phyloP scores from a whole-genome alignment of 2,113 vertebrate genomes.

The Mirza zaza region DNA sequence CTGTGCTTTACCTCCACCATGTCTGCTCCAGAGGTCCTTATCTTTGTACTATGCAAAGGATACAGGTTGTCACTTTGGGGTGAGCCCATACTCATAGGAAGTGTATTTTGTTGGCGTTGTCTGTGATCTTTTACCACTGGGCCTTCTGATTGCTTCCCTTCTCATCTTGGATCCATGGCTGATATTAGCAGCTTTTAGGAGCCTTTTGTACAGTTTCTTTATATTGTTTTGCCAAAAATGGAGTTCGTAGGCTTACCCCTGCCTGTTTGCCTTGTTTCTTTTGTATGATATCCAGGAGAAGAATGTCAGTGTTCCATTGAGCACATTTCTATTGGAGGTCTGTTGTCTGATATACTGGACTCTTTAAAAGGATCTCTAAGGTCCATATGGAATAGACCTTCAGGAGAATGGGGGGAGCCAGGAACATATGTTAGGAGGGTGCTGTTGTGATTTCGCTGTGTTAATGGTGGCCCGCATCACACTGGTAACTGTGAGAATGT shows the following conservation, averaged over 20 bases:
- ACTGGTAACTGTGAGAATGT: not conserved
- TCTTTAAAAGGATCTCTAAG: not conserved
- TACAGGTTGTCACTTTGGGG: not conserved
- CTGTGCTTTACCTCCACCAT: not conserved
- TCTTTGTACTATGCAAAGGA: not conserved
- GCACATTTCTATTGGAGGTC: not conserved
- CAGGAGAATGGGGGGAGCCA: not conserved
- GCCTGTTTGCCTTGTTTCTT: not conserved
- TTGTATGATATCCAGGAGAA: not conserved
- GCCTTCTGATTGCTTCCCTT: not conserved
- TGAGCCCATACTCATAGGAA: not conserved
- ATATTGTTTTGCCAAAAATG: not conserved
- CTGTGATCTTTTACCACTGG: not conserved
- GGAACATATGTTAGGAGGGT: not conserved
- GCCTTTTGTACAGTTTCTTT: not conserved
- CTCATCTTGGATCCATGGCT: not conserved
- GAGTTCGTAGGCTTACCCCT: no score
- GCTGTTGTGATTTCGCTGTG: not conserved
- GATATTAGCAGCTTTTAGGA: not conserved
- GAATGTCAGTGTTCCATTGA: not conserved
- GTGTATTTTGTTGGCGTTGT: not conserved
- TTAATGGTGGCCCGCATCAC: not conserved
- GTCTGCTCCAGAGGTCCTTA: not conserved
- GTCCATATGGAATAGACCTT: not conserved
- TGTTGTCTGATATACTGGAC: not conserved